These are phyloP conservation scores for Cyaniris semiargus DNA, from an alignment of 2,888 invertebrate genomes.

Conservation along the genomic window DNA sequence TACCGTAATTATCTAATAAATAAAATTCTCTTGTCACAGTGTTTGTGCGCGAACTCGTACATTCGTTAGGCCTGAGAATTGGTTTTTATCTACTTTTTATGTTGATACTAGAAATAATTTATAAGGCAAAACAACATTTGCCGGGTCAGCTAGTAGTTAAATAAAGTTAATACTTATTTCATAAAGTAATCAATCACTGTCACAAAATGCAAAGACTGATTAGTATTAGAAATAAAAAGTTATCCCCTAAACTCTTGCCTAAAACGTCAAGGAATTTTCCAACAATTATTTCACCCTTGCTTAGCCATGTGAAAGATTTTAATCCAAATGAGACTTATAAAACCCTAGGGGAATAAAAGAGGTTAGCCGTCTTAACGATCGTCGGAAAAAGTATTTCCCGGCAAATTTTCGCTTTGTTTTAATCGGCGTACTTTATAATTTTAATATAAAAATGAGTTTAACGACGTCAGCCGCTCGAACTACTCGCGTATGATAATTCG, in stretches of 20 bases:
- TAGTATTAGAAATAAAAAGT: conserved; percentile 26
- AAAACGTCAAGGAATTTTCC: conserved; percentile 33
- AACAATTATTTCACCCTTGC: conserved; percentile 37
- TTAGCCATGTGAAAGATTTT: conserved; percentile 36
- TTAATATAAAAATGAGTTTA: conserved; percentile 44
- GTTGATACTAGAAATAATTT: too few species aligned
- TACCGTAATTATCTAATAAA: too few species aligned
- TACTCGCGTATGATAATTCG: conserved; percentile 69
- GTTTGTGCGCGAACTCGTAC: too few species aligned
- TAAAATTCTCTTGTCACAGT: too few species aligned
- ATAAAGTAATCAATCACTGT: background rate
- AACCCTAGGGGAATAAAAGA: conserved; percentile 36
- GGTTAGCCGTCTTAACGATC: conserved; percentile 34
- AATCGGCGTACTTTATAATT: conserved; percentile 35
- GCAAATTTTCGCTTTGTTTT: conserved; percentile 30
- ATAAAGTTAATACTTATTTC: background rate
- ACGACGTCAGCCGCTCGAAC: conserved; percentile 59
- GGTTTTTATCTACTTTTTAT: too few species aligned
- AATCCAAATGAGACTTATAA: conserved; percentile 37
- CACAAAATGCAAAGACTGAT: background rate
- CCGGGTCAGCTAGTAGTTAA: too few species aligned
- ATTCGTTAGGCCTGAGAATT: too few species aligned
- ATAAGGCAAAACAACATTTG: too few species aligned
- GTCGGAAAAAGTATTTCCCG: conserved; percentile 35
- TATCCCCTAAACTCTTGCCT: conserved; percentile 28